Evolutionary conservation across 2,797 vertebrate species (phyloP), one percentile per base, ranked within the genome.

Genomic region (Anguilla megastoma): DNA sequence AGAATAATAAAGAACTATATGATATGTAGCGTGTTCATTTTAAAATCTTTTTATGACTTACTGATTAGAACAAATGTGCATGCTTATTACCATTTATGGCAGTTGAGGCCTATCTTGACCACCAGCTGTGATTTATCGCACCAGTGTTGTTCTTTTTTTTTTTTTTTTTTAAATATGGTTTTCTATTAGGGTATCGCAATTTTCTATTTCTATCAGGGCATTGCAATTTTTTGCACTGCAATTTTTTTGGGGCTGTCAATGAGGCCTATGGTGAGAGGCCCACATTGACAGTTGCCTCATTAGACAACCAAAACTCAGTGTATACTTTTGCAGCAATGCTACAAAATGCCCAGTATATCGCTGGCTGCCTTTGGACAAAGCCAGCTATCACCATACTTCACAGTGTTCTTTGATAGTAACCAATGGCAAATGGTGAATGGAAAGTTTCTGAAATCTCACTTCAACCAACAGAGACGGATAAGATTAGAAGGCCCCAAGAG

Each of bases 341-440:
- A 3, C n/a, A 88, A 69, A 88, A 86, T 86, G 33, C 85, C 86
- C 85, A 86, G 74, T 33, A 36, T 33, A 14, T 27, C 48, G 66
- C 21, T 27, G 48, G 76, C 54, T 58, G 58, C 45, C 80, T 85
- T 3, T 12, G 84, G 84, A 85, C 30, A 54, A 12, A 54, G 30
- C 27, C 52, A 30, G 82, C 27, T 58, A 30, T 86, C 66, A 80
- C 54, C 58, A 85, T 71, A 74, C 36, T 76, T 18, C 45, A 85
- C 30, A n/a, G n/a, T 63, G 33, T 66, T 85, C 52, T 69, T 66
- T 87, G 50, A 33, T 60, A 83, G 2, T 41, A 56, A 84, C 18
- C 48, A 88, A 56, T 21, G 33, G 83, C 50, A 79, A 66, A 85
- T 45, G 30, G 14, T 30, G 30, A 74, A 74, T 74, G 69, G 69